Percentiles rank a stretch among this genome's conserved stretches.
phyloP scores from a whole-genome alignment of 92 coral and sea anemone species.

The Scolanthus callimorphus region DNA sequence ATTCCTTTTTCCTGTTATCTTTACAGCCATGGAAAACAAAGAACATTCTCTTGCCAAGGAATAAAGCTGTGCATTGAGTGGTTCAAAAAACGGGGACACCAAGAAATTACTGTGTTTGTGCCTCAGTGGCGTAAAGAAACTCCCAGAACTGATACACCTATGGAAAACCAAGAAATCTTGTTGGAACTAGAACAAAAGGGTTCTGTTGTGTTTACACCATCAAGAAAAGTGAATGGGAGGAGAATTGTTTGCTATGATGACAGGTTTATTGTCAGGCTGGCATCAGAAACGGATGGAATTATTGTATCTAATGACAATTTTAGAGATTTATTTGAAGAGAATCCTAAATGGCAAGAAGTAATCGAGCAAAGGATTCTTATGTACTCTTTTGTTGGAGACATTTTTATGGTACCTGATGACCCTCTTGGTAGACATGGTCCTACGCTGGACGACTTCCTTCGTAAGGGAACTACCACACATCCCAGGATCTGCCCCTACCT shows the following conservation, averaged over 20 bases:
- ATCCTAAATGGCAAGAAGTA: conserved; percentile 89
- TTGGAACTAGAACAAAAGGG: conserved; percentile 77
- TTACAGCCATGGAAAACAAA: conserved; percentile 91
- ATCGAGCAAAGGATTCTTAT: conserved; percentile 85
- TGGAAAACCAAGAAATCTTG: conserved; percentile 78
- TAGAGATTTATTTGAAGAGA: conserved; percentile 81
- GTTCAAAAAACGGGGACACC: conserved; percentile 84
- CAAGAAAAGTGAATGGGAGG: conserved; percentile 87
- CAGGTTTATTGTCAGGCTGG: conserved; percentile 82
- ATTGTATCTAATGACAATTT: conserved; percentile 95
- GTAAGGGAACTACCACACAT: conserved; percentile 86
- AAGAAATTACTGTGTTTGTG: conserved; percentile 94
- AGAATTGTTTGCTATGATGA: conserved; percentile 98
- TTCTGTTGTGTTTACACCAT: conserved; percentile 84
- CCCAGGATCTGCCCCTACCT: conserved; percentile 85
- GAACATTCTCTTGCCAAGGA: conserved; percentile 82
- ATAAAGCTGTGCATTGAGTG: conserved; percentile 91
- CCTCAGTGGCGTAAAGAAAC: conserved; percentile 96
- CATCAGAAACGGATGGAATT: conserved; percentile 89
- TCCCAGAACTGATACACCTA: conserved; percentile 76
- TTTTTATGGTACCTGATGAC: conserved; percentile 98
- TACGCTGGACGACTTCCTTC: conserved; percentile 81
- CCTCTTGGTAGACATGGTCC: conserved; percentile 98
- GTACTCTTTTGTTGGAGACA: conserved; percentile 96
- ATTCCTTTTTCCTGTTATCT: neutral